Percentiles rank a stretch among this genome's conserved stretches.
phyloP scores from a whole-genome alignment of 2,797 vertebrate species.

The Manis pentadactyla region DNA sequence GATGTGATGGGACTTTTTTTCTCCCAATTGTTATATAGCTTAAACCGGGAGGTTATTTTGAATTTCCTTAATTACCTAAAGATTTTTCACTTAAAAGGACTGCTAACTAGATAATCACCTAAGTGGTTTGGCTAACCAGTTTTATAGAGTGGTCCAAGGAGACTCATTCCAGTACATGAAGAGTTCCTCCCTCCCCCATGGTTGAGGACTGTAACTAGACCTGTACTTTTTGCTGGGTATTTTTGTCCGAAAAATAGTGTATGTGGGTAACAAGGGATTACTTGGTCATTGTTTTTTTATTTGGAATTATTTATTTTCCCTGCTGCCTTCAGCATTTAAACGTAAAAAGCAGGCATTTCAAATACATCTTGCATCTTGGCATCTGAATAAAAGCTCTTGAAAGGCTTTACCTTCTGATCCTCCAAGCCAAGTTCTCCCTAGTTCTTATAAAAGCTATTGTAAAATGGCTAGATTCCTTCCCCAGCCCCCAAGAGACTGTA shows the following conservation, averaged over 20 bases:
- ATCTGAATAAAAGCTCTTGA: constrained; percentile 50
- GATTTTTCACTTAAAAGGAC: constrained; percentile 42
- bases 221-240: background rate
- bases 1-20: constrained; percentile 18
- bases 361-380: background rate
- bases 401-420: constrained; percentile 41
- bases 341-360: constrained; percentile 59
- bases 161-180: background rate
- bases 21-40: background rate
- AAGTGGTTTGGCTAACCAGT: constrained; percentile 28
- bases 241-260: constrained; percentile 38
- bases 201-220: background rate
- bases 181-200: background rate
- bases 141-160: background rate
- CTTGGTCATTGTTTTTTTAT: background rate
- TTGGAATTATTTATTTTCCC: constrained; percentile 48
- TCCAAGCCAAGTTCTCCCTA: background rate
- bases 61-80: constrained; percentile 46
- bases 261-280: background rate
- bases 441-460: background rate
- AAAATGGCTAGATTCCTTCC: constrained; percentile 53
- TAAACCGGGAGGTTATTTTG: constrained; percentile 24
- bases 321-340: constrained; percentile 43
- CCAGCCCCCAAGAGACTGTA: background rate
- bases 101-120: constrained; percentile 3